A percentile compares a stretch with the other conserved stretches of the same genome.
Conservation (phyloP, 2,888 invertebrate species). For the Hyposoter didymator region DNA sequence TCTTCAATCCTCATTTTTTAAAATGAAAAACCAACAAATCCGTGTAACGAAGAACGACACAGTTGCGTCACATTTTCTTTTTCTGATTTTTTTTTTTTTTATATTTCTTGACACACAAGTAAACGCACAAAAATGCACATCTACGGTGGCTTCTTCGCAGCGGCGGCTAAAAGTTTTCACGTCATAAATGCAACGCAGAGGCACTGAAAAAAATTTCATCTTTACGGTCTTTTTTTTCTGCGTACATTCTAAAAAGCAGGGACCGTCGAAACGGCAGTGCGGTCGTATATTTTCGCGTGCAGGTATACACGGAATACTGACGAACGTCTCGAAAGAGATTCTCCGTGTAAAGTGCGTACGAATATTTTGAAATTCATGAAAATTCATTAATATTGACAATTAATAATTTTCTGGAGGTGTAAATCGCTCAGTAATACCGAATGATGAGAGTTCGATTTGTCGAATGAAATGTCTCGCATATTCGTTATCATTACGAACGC, state of each 20-base stretch:
- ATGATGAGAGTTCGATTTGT: background rate
- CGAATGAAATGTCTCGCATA: background rate
- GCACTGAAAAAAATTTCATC: conserved; percentile 43
- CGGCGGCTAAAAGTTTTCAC: conserved; percentile 69
- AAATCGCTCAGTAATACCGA: background rate
- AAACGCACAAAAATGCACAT: conserved; percentile 63
- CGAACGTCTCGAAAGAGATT: background rate
- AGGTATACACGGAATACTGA: conserved; percentile 36
- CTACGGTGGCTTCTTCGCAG: background rate
- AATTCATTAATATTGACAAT: background rate
- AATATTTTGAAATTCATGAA: background rate
- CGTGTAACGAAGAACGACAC: background rate
- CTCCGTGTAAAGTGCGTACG: background rate
- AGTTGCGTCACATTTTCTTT: background rate
- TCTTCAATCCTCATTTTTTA: background rate
- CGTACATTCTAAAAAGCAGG: conserved; percentile 8
- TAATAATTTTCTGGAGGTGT: background rate
- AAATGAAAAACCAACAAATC: background rate
- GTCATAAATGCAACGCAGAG: conserved; percentile 72
- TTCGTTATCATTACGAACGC: background rate
- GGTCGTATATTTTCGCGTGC: conserved; percentile 53
- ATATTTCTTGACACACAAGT: background rate
- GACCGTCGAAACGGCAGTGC: conserved; percentile 25
- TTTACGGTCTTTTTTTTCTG: conserved; percentile 33
- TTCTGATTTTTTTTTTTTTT: background rate